A percentile compares a stretch with the other conserved stretches of the same genome.
Evolutionary conservation across 1,140 invertebrate genomes (phyloP).

Genomic region (Drosophila pectinifera): DNA sequence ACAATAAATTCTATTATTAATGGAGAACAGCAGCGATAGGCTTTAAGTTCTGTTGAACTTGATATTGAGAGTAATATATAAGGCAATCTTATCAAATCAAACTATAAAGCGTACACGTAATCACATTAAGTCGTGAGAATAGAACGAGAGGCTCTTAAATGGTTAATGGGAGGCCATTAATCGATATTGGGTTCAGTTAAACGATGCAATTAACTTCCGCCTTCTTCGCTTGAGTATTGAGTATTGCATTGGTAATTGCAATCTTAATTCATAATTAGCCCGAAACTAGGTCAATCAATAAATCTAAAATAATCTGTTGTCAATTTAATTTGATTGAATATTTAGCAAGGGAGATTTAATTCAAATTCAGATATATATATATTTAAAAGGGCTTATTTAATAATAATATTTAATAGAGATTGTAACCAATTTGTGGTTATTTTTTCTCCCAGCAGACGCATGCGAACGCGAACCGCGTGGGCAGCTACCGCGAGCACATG

Average conservation of each 20-base stretch:
- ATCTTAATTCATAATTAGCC: neutral
- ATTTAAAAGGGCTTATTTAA: neutral
- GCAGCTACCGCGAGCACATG: conserved; percentile 75
- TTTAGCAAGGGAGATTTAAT: too few relatives aligned
- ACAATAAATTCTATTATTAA: neutral
- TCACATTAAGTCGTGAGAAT: conserved; percentile 5
- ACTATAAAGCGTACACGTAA: conserved; percentile 11
- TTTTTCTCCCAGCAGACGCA: conserved; percentile 68
- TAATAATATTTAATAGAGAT: neutral
- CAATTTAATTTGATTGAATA: too few relatives aligned
- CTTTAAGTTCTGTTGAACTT: neutral
- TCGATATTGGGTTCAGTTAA: conserved; percentile 12
- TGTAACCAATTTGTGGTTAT: neutral
- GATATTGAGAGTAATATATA: conserved; percentile 9
- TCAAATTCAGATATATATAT: neutral
- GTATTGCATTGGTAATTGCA: conserved; percentile 1
- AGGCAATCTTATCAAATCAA: conserved; percentile 17
- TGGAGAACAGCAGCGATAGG: neutral
- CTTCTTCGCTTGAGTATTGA: neutral
- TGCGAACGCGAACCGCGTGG: conserved; percentile 68
- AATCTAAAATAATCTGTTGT: neutral
- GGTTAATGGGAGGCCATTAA: conserved; percentile 9
- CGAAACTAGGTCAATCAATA: conserved; percentile 1
- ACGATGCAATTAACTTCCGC: conserved; percentile 13
- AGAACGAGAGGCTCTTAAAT: conserved; percentile 4